These are phyloP conservation scores for Varanus komodoensis DNA, from an alignment of 2,113 vertebrate species.

Conservation along the genomic window DNA sequence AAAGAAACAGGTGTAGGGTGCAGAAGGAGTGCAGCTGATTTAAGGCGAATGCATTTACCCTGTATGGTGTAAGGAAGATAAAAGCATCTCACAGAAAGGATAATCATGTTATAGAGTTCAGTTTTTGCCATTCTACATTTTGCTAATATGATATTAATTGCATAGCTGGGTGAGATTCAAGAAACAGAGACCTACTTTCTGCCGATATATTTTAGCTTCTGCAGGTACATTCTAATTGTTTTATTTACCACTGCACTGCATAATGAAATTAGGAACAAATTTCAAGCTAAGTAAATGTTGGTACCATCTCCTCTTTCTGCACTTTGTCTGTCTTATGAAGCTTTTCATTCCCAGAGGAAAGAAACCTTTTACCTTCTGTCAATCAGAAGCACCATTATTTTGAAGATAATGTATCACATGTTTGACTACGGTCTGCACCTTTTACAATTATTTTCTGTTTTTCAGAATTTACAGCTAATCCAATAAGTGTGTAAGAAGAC, in stretches of 20 bases:
- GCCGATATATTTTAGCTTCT: neutral
- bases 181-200: neutral
- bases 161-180: too few relatives aligned
- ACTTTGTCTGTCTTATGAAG: constrained; percentile 20
- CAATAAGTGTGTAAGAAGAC: constrained; percentile 21
- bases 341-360: neutral
- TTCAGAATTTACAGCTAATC: constrained; percentile 26
- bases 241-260: neutral
- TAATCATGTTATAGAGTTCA: neutral
- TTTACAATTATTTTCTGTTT: constrained; percentile 29
- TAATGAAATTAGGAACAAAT: neutral
- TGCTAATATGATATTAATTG: neutral
- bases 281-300: neutral
- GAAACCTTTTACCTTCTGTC: constrained; percentile 32
- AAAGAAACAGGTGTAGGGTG: too few relatives aligned
- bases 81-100: neutral
- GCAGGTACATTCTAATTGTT: neutral
- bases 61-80: neutral
- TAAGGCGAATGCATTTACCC: neutral
- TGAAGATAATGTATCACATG: constrained; percentile 31
- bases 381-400: constrained; percentile 28
- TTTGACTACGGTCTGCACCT: constrained; percentile 2
- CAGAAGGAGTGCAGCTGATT: neutral
- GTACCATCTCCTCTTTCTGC: neutral
- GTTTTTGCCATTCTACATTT: neutral